Evolutionary conservation across 2,113 vertebrate genomes (phyloP).

Genomic region (Microtus pennsylvanicus): DNA sequence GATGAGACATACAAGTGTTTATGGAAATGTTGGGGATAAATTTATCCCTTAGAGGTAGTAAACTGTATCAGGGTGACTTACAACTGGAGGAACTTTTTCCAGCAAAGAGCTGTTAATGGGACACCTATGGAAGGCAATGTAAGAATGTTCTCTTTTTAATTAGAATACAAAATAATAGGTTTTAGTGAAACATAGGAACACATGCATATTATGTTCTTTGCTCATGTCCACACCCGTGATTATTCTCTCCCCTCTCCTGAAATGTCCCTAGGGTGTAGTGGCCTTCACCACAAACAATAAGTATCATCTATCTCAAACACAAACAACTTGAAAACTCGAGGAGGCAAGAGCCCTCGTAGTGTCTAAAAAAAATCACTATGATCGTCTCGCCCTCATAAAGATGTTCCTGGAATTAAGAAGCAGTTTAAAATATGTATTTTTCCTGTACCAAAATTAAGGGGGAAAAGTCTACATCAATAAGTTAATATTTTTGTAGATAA

Average conservation of each 20-base stretch:
- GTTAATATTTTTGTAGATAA: conserved; percentile 3
- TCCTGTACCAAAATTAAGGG: conserved; percentile 39
- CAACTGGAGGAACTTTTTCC: conserved; percentile 10
- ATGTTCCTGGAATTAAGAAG: conserved; percentile 17
- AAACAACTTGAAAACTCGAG: conserved; percentile 22
- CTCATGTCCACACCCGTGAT: neutral
- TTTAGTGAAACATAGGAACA: neutral
- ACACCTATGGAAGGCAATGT: neutral
- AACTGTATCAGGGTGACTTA: neutral
- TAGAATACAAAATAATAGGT: neutral
- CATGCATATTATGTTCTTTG: neutral
- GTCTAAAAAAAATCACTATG: neutral
- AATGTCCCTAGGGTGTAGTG: conserved; percentile 6
- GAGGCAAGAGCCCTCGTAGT: neutral
- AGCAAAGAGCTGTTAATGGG: neutral
- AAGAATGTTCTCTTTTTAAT: neutral
- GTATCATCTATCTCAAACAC: conserved; percentile 25
- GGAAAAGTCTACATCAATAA: neutral
- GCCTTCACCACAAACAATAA: conserved; percentile 21
- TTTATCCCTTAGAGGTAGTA: neutral
- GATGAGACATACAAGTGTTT: neutral
- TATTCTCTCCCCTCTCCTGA: neutral
- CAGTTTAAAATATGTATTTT: conserved; percentile 29
- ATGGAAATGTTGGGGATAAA: conserved; percentile 11
- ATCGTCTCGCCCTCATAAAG: neutral